Percentiles rank a stretch among this genome's conserved stretches.
Conservation (phyloP, 2,888 invertebrate species). For the Diplazon laetatorius region DNA sequence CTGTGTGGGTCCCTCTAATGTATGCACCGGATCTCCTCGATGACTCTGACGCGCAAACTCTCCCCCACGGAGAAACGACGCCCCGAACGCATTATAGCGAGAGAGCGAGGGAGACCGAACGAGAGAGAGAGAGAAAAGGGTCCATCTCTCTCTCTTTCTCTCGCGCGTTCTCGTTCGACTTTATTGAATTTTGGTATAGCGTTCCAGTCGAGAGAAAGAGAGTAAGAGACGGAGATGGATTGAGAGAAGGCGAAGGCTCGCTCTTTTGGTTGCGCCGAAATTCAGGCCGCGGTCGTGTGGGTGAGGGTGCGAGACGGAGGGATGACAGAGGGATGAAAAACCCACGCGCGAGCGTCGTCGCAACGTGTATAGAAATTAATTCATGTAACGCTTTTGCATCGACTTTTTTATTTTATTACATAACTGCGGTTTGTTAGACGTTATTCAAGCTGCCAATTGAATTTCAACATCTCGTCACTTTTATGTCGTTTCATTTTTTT, state of each 20-base stretch:
- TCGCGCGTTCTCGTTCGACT: constrained; percentile 75
- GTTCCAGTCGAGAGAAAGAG: constrained; percentile 73
- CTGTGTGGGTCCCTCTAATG: constrained; percentile 73
- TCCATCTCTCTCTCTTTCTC: constrained; percentile 57
- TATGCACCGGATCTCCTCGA: constrained; percentile 77
- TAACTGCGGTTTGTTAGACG: constrained; percentile 82
- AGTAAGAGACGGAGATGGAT: too few relatives aligned
- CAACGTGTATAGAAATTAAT: constrained; percentile 77
- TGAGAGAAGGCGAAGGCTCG: too few relatives aligned
- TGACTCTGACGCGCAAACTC: constrained; percentile 75
- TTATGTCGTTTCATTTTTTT: constrained; percentile 20
- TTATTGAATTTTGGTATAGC: constrained; percentile 82
- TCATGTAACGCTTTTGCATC: constrained; percentile 81
- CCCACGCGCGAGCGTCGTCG: constrained; percentile 35
- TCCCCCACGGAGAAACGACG: constrained; percentile 71
- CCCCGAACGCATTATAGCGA: too few relatives aligned
- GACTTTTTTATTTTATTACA: constrained; percentile 82
- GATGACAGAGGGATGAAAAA: constrained; percentile 56
- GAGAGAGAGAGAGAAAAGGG: constrained; percentile 69
- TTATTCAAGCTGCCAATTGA: constrained; percentile 81
- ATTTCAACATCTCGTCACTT: constrained; percentile 69
- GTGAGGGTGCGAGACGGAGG: constrained; percentile 56
- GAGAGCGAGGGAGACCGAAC: constrained; percentile 55
- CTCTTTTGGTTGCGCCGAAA: constrained; percentile 37
- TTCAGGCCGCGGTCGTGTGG: constrained; percentile 46